These are phyloP conservation scores for Chesias legatella DNA, from an alignment of 2,888 invertebrate species.

Conservation along the genomic window DNA sequence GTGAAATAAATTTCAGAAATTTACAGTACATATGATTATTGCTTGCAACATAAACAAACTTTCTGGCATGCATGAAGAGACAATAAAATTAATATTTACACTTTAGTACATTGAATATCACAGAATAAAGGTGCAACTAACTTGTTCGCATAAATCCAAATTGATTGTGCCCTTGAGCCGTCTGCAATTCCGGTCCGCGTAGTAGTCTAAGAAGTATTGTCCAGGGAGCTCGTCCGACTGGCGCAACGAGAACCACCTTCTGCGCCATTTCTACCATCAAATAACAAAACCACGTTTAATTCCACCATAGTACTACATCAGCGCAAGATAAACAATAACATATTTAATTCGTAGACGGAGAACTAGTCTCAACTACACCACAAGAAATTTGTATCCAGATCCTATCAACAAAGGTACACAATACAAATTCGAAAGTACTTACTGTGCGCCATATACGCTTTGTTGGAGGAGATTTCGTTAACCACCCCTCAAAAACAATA, in stretches of 20 bases:
- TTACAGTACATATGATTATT: too few relatives aligned
- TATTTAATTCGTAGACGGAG: too few relatives aligned
- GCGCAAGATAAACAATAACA: too few relatives aligned
- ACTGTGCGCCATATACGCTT: constrained; percentile 96
- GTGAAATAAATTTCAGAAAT: too few relatives aligned
- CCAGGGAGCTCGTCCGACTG: constrained; percentile 95
- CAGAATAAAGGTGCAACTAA: constrained; percentile 50
- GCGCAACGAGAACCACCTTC: constrained; percentile 95
- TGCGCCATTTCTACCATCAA: constrained; percentile 91
- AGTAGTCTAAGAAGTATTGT: constrained; percentile 96
- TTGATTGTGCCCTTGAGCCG: constrained; percentile 94
- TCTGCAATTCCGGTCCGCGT: constrained; percentile 91
- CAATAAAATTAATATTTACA: too few relatives aligned
- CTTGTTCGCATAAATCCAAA: constrained; percentile 97
- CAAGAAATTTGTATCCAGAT: constrained; percentile 30
- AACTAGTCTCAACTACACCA: neutral
- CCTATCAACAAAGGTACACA: constrained; percentile 58
- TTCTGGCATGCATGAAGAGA: too few relatives aligned
- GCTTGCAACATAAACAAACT: too few relatives aligned
- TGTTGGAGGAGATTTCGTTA: constrained; percentile 96
- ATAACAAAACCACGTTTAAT: constrained; percentile 25
- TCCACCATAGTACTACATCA: neutral
- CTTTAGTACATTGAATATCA: neutral
- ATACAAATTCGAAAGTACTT: constrained; percentile 67
- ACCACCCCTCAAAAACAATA: constrained; percentile 94